Conservation (phyloP, 2,888 invertebrate genomes). For the Phengaris arion region DNA sequence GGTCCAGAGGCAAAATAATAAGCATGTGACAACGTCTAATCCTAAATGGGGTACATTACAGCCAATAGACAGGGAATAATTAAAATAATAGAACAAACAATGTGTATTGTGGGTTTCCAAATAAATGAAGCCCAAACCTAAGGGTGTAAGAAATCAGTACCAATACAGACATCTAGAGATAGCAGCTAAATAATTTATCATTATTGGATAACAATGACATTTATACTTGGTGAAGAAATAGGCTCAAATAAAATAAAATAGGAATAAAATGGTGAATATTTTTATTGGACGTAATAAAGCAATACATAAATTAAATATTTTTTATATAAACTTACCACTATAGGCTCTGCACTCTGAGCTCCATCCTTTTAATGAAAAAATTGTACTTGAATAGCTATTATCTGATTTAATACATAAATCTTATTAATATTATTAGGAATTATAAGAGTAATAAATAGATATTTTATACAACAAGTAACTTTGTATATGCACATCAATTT, state of each 20-base stretch:
- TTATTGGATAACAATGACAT: conserved; percentile 29
- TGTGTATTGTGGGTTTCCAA: conserved; percentile 47
- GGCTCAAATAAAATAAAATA: conserved; percentile 30
- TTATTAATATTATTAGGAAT: conserved; percentile 23
- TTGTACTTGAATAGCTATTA: conserved; percentile 41
- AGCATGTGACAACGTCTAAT: conserved; percentile 17
- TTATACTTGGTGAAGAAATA: conserved; percentile 14
- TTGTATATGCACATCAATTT: conserved; percentile 3
- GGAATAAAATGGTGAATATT: conserved; percentile 29
- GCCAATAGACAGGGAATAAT: conserved; percentile 10
- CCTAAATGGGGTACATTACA: background rate
- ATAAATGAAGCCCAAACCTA: conserved; percentile 42
- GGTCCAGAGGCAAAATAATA: conserved; percentile 23
- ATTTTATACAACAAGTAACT: background rate
- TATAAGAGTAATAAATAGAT: background rate
- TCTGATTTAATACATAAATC: conserved; percentile 30
- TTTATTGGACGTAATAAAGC: conserved; percentile 31
- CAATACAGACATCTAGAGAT: conserved; percentile 73
- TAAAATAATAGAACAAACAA: conserved; percentile 44
- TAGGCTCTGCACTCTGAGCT: conserved; percentile 94
- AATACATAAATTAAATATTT: conserved; percentile 39
- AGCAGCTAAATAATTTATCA: conserved; percentile 59
- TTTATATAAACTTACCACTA: conserved; percentile 90
- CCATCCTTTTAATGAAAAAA: conserved; percentile 82
- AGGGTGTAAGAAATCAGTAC: conserved; percentile 51